Conservation (phyloP, 1,140 invertebrate genomes). For the Drosophila leontia region DNA sequence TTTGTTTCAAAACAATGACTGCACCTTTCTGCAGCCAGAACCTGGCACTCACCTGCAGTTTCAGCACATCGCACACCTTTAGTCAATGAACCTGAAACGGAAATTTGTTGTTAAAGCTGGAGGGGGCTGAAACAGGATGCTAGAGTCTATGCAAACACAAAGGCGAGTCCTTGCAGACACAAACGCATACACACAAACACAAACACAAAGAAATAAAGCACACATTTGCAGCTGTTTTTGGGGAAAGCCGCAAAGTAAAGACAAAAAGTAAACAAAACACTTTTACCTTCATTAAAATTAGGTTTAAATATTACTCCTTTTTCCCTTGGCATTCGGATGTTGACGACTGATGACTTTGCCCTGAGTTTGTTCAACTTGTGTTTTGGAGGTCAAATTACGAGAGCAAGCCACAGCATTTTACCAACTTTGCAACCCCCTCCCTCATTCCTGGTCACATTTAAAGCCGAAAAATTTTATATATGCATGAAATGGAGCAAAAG, state of each 20-base stretch:
- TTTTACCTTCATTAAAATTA: slow-evolving; percentile 75
- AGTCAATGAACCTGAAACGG: slow-evolving; percentile 14
- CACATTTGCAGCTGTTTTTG: slow-evolving; percentile 6
- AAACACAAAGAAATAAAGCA: slow-evolving; percentile 8
- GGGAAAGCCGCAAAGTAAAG: slow-evolving; percentile 18
- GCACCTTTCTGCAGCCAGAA: slow-evolving; percentile 15
- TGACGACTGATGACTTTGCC: slow-evolving; percentile 23
- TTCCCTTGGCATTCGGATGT: slow-evolving; percentile 2
- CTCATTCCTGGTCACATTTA: slow-evolving; percentile 4
- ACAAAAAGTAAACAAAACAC: slow-evolving; percentile 53
- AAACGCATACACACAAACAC: not conserved
- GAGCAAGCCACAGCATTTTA: slow-evolving; percentile 24
- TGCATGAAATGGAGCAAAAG: slow-evolving; percentile 73
- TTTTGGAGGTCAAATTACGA: slow-evolving; percentile 74
- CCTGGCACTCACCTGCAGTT: slow-evolving; percentile 3
- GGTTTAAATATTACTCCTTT: slow-evolving; percentile 73
- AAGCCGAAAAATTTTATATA: slow-evolving; percentile 47
- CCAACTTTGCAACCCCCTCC: slow-evolving; percentile 16
- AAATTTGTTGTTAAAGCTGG: slow-evolving; percentile 11
- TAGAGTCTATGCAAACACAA: slow-evolving; percentile 15
- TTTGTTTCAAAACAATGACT: slow-evolving; percentile 1
- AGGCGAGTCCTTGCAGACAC: slow-evolving; percentile 12
- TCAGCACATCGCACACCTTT: slow-evolving; percentile 4
- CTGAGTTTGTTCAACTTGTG: slow-evolving; percentile 61
- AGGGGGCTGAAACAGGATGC: not conserved